Evolutionary conservation across 2,888 invertebrate genomes (phyloP).

Genomic region (Subacronicta megacephala): DNA sequence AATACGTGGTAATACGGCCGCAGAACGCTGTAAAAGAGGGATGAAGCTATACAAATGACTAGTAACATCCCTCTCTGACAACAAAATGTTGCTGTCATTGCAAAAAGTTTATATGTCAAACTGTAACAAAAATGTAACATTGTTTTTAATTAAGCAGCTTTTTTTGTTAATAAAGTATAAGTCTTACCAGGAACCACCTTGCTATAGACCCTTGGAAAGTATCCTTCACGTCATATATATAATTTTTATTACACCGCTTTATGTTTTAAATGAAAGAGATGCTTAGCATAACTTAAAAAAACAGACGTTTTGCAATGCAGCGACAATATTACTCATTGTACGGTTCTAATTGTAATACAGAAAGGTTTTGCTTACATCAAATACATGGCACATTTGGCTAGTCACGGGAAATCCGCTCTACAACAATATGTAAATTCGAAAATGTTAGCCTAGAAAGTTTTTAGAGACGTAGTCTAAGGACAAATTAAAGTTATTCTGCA

Average conservation of each 20-base stretch:
- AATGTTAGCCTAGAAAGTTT: slow-evolving; percentile 20
- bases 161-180: too few relatives aligned
- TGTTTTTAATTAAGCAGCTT: too few relatives aligned
- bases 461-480: background rate
- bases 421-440: slow-evolving; percentile 28
- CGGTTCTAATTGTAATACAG: background rate
- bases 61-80: background rate
- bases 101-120: background rate
- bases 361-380: slow-evolving; percentile 2
- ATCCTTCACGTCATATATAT: too few relatives aligned
- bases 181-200: too few relatives aligned
- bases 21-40: background rate
- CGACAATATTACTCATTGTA: background rate
- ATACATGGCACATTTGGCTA: slow-evolving; percentile 25
- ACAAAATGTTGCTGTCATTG: background rate
- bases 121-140: too few relatives aligned
- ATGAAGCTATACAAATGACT: background rate
- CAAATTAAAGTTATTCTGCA: slow-evolving; percentile 2
- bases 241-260: too few relatives aligned
- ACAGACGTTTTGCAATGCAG: background rate
- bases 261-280: too few relatives aligned
- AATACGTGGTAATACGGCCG: too few relatives aligned
- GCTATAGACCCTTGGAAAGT: too few relatives aligned
- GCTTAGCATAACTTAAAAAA: too few relatives aligned
- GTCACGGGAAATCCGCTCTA: slow-evolving; percentile 10